Conservation (phyloP, 1,140 invertebrate genomes). For the Calosoma granatense region DNA sequence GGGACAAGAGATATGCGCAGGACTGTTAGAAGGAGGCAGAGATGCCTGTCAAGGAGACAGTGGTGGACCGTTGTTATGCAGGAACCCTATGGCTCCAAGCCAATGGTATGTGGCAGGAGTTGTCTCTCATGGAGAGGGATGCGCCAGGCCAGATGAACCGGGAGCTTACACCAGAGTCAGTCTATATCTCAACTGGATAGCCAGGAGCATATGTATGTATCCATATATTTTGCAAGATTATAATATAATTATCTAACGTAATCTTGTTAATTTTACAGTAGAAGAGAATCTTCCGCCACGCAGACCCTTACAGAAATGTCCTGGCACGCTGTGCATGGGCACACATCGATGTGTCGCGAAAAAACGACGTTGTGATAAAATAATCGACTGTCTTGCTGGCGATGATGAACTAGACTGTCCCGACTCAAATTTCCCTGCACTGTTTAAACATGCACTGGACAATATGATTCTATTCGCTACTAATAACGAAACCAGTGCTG, state of each 20-base stretch:
- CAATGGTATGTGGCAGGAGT: constrained; percentile 68
- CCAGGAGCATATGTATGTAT: constrained; percentile 38
- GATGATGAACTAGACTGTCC: constrained; percentile 65
- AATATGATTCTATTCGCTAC: constrained; percentile 10
- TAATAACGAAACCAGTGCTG: constrained; percentile 2
- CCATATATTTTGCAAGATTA: neutral
- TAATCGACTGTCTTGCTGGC: constrained; percentile 61
- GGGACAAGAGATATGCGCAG: constrained; percentile 64
- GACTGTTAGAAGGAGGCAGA: constrained; percentile 56
- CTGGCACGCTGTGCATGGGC: constrained; percentile 54
- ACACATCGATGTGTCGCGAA: constrained; percentile 53
- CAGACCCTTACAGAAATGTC: constrained; percentile 50
- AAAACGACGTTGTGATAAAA: constrained; percentile 53
- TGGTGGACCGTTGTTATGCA: constrained; percentile 67
- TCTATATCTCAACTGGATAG: constrained; percentile 64
- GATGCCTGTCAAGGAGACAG: constrained; percentile 78
- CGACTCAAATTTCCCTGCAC: constrained; percentile 21
- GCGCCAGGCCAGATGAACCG: constrained; percentile 60
- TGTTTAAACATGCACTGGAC: constrained; percentile 19
- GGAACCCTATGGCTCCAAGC: constrained; percentile 43
- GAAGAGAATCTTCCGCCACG: constrained; percentile 34
- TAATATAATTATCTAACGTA: neutral
- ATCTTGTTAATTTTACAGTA: constrained; percentile 31
- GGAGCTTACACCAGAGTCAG: constrained; percentile 75
- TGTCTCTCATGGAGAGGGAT: constrained; percentile 73